A percentile compares a stretch with the other conserved stretches of the same genome.
These are phyloP conservation scores for Dasypogon diadema DNA, from an alignment of 2,888 invertebrate genomes.

Conservation along the genomic window DNA sequence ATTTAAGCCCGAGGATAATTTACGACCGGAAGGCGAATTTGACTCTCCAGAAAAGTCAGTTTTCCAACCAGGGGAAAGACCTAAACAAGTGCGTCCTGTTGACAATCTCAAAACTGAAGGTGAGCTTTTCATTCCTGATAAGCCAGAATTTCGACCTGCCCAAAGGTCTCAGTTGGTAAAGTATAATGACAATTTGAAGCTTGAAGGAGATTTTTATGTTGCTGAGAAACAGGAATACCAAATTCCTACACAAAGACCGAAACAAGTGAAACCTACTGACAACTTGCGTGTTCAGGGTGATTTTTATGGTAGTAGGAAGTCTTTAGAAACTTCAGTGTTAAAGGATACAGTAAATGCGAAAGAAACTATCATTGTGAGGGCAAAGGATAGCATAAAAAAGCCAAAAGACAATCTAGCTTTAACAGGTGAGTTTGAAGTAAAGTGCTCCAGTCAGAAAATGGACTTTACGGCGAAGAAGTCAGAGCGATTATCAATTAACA, in stretches of 20 bases:
- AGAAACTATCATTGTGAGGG: constrained; percentile 73
- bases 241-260: constrained; percentile 69
- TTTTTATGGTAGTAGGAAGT: constrained; percentile 65
- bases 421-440: constrained; percentile 50
- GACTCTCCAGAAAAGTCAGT: constrained; percentile 70
- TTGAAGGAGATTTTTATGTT: constrained; percentile 68
- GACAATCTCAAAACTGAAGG: constrained; percentile 73
- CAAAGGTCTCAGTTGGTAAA: constrained; percentile 69
- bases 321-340: neutral
- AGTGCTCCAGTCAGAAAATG: constrained; percentile 53
- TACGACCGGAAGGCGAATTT: constrained; percentile 71
- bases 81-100: constrained; percentile 71
- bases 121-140: constrained; percentile 62
- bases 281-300: constrained; percentile 69
- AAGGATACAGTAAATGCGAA: constrained; percentile 69
- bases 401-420: constrained; percentile 72
- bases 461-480: constrained; percentile 74
- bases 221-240: constrained; percentile 66
- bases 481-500: constrained; percentile 75
- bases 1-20: constrained; percentile 70
- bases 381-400: constrained; percentile 75
- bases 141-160: constrained; percentile 67
- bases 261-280: constrained; percentile 69
- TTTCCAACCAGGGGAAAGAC: constrained; percentile 71
- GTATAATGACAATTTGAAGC: constrained; percentile 68